Conservation (phyloP, 1,140 invertebrate genomes). For the Heterodera schachtii region DNA sequence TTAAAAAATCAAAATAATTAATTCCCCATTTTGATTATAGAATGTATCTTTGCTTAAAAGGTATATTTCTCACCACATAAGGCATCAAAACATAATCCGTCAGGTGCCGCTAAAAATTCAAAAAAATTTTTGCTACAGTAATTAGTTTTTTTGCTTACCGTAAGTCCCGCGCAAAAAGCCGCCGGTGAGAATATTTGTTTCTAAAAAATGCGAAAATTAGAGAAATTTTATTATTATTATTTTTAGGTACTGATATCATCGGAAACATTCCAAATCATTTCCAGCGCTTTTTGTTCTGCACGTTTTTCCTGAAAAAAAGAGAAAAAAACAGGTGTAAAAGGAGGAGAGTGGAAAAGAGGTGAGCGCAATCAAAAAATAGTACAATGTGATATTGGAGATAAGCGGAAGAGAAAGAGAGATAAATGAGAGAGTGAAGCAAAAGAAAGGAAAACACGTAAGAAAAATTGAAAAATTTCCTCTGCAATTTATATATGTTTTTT, state of each 20-base stretch:
- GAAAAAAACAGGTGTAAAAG: no score
- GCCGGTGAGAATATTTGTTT: constrained; percentile 59
- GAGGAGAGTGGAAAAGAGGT: no score
- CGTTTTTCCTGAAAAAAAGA: constrained; percentile 64
- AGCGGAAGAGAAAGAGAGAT: no score
- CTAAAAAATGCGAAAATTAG: constrained; percentile 39
- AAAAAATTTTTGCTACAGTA: no score
- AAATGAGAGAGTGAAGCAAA: no score
- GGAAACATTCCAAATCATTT: constrained; percentile 80
- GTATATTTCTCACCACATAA: constrained; percentile 69
- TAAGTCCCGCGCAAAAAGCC: constrained; percentile 52
- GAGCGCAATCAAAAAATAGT: no score
- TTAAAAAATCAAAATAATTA: background rate
- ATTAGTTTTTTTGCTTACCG: background rate
- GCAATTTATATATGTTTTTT: no score
- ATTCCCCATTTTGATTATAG: background rate
- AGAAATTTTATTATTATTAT: background rate
- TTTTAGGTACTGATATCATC: constrained; percentile 66
- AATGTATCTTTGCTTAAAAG: no score
- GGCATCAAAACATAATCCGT: constrained; percentile 86
- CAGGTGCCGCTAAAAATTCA: constrained; percentile 68
- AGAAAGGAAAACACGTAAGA: no score
- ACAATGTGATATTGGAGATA: no score
- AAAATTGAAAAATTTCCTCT: constrained; percentile 27
- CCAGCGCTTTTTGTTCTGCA: constrained; percentile 73